Conservation (phyloP, 2,797 vertebrate species). For the Pteronotus mesoamericanus region DNA sequence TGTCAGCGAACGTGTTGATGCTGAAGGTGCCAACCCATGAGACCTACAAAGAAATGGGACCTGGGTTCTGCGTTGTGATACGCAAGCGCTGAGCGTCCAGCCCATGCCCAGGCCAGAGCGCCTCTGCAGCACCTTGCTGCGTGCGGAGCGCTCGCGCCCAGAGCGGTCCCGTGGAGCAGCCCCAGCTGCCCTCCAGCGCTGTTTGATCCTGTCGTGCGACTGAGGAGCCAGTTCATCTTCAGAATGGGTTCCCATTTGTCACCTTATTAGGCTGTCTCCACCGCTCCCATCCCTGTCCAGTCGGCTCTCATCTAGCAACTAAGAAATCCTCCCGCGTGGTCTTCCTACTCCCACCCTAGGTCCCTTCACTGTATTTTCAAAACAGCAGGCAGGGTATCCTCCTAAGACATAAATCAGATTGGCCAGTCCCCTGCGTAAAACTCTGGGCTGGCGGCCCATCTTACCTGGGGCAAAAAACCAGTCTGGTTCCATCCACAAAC, state of each 20-base stretch:
- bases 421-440: not conserved
- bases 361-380: not conserved
- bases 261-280: not conserved
- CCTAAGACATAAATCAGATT: not conserved
- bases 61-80: not conserved
- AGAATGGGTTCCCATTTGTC: not conserved
- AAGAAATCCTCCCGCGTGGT: not conserved
- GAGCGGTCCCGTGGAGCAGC: not conserved
- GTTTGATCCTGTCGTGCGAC: not conserved
- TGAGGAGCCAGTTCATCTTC: not conserved
- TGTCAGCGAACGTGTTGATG: not conserved
- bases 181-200: not conserved
- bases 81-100: not conserved
- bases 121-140: not conserved
- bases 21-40: not conserved
- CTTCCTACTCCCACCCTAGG: not conserved
- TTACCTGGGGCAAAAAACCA: not conserved
- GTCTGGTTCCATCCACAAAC: not conserved
- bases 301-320: not conserved
- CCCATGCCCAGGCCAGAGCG: accelerated
- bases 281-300: not conserved
- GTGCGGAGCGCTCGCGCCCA: accelerated
- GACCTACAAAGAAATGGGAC: not conserved
- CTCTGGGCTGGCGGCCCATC: not conserved
- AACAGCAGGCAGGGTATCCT: not conserved